Base-by-base conservation (phyloP, 2,888 invertebrate species). In the Napeogenes inachia region DNA sequence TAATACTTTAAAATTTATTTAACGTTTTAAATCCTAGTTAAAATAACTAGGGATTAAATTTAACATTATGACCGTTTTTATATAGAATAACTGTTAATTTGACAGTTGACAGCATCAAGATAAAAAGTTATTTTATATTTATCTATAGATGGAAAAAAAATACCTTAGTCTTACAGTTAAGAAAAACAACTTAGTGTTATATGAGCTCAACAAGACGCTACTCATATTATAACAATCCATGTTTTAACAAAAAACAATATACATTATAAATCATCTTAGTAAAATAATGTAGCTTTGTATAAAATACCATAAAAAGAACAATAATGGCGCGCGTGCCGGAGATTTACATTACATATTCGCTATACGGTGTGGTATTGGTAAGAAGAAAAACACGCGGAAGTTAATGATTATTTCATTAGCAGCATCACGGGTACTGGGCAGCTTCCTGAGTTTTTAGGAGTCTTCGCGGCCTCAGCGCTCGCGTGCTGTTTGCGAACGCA, bases 361-460 rank as follows among this genome's bases (percentile, higher is more conserved):
- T 59, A 60, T 58, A 62, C 54, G 45, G 54, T 63, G 70, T 75
- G 71, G 70, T 68, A 71, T 68, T 70, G 73, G 72, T 78, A 86
- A 86, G 85, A 83, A 85, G 78, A 73, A 71, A 74, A 76, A 75
- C 71, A 84, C 75, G 75, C 87, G 89, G 90, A 89, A 89, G 83
- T 76, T 78, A 75, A 80, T 79, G 60, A 77, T 79, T 78, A 83
- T 85, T 86, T 87, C 80, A 87, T 87, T 80, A 87, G 72, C 77
- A 81, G 77, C 82, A 84, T 84, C 82, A 76, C 75, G 73, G 74
- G 68, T 67, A 61, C 62, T 59, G 57, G 62, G 57, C 63, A 62
- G 77, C 75, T 89, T 89, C 87, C 89, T 87, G 72, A 79, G 81
- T 87, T 88, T 89, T 88, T 87, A 76, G 79, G 73, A 74, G 79